Evolutionary conservation across 37 sponge, comb jelly and placozoan genomes (phyloP).

Genomic region (Cladorhizidae sp.): DNA sequence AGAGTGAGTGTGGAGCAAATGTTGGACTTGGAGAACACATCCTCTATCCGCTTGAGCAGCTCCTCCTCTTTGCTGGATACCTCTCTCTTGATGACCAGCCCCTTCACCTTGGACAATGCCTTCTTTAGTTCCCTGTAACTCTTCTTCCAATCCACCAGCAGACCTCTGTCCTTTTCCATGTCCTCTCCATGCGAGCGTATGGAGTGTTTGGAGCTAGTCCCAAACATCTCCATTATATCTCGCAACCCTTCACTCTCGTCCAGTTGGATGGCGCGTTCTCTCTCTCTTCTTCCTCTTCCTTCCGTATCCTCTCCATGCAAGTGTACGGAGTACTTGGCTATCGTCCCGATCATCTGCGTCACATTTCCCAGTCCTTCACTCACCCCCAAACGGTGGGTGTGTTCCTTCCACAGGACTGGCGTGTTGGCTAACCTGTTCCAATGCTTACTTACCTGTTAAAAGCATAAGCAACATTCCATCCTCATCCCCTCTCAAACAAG

Average conservation of each 20-base stretch:
- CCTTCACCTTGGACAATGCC: slow-evolving; percentile 44
- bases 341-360: slow-evolving; percentile 35
- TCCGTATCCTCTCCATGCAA: neutral
- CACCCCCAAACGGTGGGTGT: slow-evolving; percentile 32
- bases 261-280: slow-evolving; percentile 20
- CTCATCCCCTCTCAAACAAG: neutral
- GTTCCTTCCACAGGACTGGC: slow-evolving; percentile 49
- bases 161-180: neutral
- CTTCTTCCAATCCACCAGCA: slow-evolving; percentile 69
- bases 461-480: no score
- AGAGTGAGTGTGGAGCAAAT: slow-evolving; percentile 28
- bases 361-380: slow-evolving; percentile 61
- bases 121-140: slow-evolving; percentile 48
- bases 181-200: neutral
- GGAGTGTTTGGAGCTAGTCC: slow-evolving; percentile 8
- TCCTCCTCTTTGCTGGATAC: neutral
- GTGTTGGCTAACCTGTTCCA: slow-evolving; percentile 38
- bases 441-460: slow-evolving; percentile 53
- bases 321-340: neutral
- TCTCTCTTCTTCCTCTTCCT: neutral
- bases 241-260: slow-evolving; percentile 55
- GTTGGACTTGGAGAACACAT: neutral
- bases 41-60: neutral
- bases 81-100: slow-evolving; percentile 50
- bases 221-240: slow-evolving; percentile 37